Percentiles rank a stretch among this genome's conserved stretches.
phyloP scores from a whole-genome alignment of 2,888 invertebrate species.

The Plemyria rubiginata region DNA sequence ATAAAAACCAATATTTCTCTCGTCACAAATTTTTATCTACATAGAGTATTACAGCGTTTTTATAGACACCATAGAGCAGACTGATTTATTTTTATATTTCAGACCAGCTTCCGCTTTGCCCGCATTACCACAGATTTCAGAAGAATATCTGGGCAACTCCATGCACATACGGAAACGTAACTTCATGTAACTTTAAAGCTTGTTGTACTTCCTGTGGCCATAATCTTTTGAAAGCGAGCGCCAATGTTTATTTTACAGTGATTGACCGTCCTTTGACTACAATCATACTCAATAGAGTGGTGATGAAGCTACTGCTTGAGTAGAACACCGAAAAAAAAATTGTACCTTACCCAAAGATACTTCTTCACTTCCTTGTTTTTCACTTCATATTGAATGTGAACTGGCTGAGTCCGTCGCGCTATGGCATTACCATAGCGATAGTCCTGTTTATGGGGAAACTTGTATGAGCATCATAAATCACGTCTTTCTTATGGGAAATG shows the following conservation, averaged over 20 bases:
- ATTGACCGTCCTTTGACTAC: too few species aligned
- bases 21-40: constrained; percentile 33
- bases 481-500: constrained; percentile 41
- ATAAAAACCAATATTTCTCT: constrained; percentile 30
- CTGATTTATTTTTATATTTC: constrained; percentile 34
- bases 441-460: constrained; percentile 40
- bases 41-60: constrained; percentile 35
- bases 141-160: constrained; percentile 6
- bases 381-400: background rate
- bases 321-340: too few species aligned
- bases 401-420: constrained; percentile 7
- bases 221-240: too few species aligned
- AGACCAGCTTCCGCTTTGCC: constrained; percentile 26
- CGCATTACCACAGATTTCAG: constrained; percentile 22
- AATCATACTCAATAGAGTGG: too few species aligned
- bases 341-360: too few species aligned
- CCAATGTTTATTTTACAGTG: too few species aligned
- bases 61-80: constrained; percentile 34
- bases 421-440: constrained; percentile 35
- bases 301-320: too few species aligned
- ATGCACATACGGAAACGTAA: background rate
- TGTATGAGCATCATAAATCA: constrained; percentile 42
- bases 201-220: too few species aligned
- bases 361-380: too few species aligned
- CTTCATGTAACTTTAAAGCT: too few species aligned